Conservation (phyloP, 1,140 invertebrate genomes). For the Propsilocerus akamusi region DNA sequence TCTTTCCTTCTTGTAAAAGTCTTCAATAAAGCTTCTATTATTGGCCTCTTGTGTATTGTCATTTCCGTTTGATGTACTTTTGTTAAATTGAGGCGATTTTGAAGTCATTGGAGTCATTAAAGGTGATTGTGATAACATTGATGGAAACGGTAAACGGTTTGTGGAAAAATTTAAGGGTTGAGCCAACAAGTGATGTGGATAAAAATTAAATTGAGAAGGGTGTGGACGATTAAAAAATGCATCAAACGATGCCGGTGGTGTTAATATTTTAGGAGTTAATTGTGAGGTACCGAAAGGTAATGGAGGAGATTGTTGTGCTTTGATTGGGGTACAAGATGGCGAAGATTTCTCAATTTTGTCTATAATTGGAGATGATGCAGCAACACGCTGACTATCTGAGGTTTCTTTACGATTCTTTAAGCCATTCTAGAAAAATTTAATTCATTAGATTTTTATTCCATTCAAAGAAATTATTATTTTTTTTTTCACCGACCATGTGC, state of each 20-base stretch:
- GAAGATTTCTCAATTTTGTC: neutral
- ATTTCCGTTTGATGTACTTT: neutral
- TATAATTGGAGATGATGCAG: neutral
- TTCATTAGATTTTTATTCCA: neutral
- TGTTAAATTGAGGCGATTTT: neutral
- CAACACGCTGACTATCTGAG: neutral
- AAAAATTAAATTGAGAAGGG: conserved; percentile 1
- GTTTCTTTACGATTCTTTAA: neutral
- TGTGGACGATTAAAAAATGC: neutral
- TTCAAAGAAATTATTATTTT: neutral
- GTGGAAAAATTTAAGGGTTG: neutral
- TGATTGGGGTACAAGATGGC: neutral
- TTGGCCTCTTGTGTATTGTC: neutral
- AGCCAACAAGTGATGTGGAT: neutral
- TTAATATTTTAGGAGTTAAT: neutral
- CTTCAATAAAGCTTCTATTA: neutral
- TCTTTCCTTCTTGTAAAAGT: neutral
- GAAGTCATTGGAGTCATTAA: neutral
- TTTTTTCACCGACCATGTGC: neutral
- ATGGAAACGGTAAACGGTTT: neutral
- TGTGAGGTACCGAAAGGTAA: neutral
- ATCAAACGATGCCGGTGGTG: neutral
- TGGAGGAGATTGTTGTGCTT: neutral
- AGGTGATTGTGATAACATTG: neutral
- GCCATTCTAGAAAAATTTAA: neutral